A percentile compares a stretch with the other conserved stretches of the same genome.
Conservation (phyloP, 2,888 invertebrate genomes). For the Caenorhabditis sp. region DNA sequence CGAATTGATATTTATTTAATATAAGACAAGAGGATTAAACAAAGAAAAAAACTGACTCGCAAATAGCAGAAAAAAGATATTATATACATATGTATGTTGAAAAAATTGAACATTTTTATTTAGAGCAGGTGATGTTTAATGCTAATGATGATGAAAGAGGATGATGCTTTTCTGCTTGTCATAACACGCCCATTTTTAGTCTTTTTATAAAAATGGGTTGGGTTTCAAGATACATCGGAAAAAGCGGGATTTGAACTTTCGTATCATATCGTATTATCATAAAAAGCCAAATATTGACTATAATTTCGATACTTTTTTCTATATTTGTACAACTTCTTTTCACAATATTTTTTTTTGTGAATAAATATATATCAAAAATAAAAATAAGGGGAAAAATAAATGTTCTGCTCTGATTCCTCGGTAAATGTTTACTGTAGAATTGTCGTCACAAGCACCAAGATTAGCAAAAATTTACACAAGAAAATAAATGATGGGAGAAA, state of each 20-base stretch:
- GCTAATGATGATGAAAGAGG: too few relatives aligned
- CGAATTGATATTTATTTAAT: background rate
- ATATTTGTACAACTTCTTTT: background rate
- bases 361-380: too few relatives aligned
- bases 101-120: background rate
- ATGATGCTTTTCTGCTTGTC: too few relatives aligned
- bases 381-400: too few relatives aligned
- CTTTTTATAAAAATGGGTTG: too few relatives aligned
- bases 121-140: background rate
- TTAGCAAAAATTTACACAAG: background rate
- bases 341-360: background rate
- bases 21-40: slow-evolving; percentile 1
- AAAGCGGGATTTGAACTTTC: background rate
- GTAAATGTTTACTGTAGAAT: background rate
- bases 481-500: background rate
- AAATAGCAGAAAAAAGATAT: background rate
- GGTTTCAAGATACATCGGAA: too few relatives aligned
- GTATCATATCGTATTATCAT: background rate
- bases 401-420: too few relatives aligned
- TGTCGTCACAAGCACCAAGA: background rate
- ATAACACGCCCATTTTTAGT: background rate
- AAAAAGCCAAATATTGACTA: background rate
- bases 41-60: background rate
- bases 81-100: background rate
- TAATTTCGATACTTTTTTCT: background rate